Evolutionary conservation across 2,888 invertebrate genomes (phyloP).

Genomic region (Protophormia terraenovae): DNA sequence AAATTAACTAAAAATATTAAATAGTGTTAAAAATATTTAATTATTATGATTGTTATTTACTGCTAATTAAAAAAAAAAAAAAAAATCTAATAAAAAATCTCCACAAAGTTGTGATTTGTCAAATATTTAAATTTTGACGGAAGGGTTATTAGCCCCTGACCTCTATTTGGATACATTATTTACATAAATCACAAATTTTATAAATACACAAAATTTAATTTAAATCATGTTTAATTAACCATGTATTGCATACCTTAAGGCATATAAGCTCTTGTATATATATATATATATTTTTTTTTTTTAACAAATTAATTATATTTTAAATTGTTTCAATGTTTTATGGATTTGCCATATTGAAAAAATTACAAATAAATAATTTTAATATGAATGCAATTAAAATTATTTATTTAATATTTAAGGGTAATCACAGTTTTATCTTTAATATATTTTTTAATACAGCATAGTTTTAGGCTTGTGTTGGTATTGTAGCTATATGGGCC

Average conservation of each 20-base stretch:
- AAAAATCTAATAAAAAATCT: no score
- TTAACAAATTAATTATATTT: slow-evolving; percentile 1
- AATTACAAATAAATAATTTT: not conserved
- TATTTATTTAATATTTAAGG: not conserved
- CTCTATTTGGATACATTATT: not conserved
- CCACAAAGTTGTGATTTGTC: no score
- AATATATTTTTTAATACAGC: no score
- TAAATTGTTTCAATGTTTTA: slow-evolving; percentile 14
- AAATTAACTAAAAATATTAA: no score
- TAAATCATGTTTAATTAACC: not conserved
- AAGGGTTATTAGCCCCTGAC: not conserved
- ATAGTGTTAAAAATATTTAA: no score
- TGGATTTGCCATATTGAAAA: not conserved
- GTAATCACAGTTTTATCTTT: not conserved
- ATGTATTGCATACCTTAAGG: not conserved
- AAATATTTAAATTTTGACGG: no score
- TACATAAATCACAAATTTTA: not conserved
- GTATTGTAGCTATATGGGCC: no score
- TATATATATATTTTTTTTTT: not conserved
- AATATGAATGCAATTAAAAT: slow-evolving; percentile 2
- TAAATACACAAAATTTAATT: not conserved
- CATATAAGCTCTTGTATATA: not conserved
- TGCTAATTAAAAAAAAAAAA: no score
- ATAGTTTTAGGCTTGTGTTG: no score
- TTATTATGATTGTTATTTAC: no score